A percentile compares a stretch with the other conserved stretches of the same genome.
phyloP scores from a whole-genome alignment of 2,113 vertebrate species.

The Charadrius vociferus region DNA sequence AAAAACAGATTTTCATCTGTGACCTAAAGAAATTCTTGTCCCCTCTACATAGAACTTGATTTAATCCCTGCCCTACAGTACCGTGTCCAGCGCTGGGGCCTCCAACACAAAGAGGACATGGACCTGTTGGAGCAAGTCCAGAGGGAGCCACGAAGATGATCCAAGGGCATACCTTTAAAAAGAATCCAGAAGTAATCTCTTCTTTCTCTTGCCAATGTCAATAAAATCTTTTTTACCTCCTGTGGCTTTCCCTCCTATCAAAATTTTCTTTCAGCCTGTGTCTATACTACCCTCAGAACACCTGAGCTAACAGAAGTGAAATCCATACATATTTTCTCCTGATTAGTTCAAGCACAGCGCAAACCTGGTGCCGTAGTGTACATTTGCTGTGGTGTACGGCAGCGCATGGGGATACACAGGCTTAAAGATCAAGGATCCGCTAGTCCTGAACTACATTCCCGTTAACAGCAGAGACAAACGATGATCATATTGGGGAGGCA shows the following conservation, averaged over 20 bases:
- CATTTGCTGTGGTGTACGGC: fast-evolving
- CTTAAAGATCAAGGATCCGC: background rate
- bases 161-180: background rate
- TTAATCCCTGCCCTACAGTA: background rate
- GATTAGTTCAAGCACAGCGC: background rate
- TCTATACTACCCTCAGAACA: background rate
- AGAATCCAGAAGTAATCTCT: background rate
- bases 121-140: no score
- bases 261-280: background rate
- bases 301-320: background rate
- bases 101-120: no score
- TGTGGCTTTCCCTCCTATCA: background rate
- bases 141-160: no score
- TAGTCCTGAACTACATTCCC: fast-evolving
- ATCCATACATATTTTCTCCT: background rate
- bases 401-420: background rate
- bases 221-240: background rate
- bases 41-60: background rate
- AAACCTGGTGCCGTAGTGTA: background rate
- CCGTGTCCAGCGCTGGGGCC: no score
- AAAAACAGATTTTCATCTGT: background rate
- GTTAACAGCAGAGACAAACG: background rate
- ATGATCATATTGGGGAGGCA: background rate
- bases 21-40: background rate
- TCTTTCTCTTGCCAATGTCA: background rate